A percentile compares a stretch with the other conserved stretches of the same genome.
phyloP scores from a whole-genome alignment of 2,888 invertebrate genomes.

The Dimorphilus gyrociliatus region DNA sequence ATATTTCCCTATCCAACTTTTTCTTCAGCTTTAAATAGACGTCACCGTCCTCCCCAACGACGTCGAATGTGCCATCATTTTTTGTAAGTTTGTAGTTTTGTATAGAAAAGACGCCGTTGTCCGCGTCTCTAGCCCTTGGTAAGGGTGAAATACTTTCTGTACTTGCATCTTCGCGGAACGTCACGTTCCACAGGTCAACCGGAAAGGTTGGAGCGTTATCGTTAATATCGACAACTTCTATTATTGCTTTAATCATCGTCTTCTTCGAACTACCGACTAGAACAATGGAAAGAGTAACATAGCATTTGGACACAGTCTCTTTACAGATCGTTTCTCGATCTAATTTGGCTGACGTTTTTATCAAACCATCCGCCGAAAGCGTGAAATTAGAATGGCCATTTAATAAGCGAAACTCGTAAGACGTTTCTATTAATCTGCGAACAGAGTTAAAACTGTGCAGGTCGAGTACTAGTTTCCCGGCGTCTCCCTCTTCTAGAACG shows the following conservation, averaged over 20 bases:
- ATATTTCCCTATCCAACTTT: slow-evolving; percentile 9
- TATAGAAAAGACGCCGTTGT: slow-evolving; percentile 8
- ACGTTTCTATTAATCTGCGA: no score
- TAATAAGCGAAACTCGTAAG: no score
- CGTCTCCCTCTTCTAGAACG: no score
- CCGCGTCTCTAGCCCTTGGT: slow-evolving; percentile 9
- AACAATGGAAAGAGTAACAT: slow-evolving; percentile 7
- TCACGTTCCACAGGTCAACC: slow-evolving; percentile 4
- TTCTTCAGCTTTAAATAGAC: slow-evolving; percentile 6
- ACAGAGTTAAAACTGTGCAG: no score
- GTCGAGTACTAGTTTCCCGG: no score
- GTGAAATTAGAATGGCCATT: no score
- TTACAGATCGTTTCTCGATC: slow-evolving; percentile 9
- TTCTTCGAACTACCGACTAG: slow-evolving; percentile 11
- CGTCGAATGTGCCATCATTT: background rate
- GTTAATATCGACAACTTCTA: slow-evolving; percentile 26
- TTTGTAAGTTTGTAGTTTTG: slow-evolving; percentile 6
- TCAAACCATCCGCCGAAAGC: no score
- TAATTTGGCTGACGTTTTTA: slow-evolving; percentile 6
- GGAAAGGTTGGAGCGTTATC: slow-evolving; percentile 24
- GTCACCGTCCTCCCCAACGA: slow-evolving; percentile 7
- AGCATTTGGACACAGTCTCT: slow-evolving; percentile 5
- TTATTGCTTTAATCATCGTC: slow-evolving; percentile 16
- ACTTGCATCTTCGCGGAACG: slow-evolving; percentile 7
- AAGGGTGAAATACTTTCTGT: slow-evolving; percentile 7